These are phyloP conservation scores for Sporophila hypoxantha DNA, from an alignment of 2,113 vertebrate genomes.

Conservation along the genomic window DNA sequence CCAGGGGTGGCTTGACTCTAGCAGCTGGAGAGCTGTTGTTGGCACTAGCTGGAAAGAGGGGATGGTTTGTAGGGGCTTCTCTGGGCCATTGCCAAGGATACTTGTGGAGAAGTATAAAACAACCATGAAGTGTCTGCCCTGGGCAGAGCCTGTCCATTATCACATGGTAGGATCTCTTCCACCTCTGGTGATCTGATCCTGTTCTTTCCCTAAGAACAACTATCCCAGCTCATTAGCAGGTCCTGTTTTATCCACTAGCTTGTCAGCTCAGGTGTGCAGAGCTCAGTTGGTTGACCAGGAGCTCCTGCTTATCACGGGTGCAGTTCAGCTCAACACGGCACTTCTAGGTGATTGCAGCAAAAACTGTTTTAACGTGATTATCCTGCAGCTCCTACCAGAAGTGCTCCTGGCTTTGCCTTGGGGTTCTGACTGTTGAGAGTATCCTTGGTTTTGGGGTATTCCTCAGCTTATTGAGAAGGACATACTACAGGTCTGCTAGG, in stretches of 20 bases:
- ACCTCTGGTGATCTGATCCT: background rate
- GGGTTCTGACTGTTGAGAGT: background rate
- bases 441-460: background rate
- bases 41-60: no score
- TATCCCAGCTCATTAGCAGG: background rate
- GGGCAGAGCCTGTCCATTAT: background rate
- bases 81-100: background rate
- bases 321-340: background rate
- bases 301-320: background rate
- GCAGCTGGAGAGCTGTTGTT: background rate
- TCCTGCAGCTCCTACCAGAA: background rate
- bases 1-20: background rate
- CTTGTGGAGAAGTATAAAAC: background rate
- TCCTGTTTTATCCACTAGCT: background rate
- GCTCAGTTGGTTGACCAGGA: background rate
- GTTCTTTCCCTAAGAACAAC: background rate
- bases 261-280: background rate
- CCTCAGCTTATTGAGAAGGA: background rate
- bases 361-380: background rate
- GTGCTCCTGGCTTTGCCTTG: background rate
- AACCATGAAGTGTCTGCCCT: background rate
- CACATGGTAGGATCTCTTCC: background rate
- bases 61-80: background rate
- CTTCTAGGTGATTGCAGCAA: background rate
- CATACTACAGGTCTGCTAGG: background rate